These are phyloP conservation scores for Netelia melanura DNA, from an alignment of 2,888 invertebrate species.

Conservation along the genomic window DNA sequence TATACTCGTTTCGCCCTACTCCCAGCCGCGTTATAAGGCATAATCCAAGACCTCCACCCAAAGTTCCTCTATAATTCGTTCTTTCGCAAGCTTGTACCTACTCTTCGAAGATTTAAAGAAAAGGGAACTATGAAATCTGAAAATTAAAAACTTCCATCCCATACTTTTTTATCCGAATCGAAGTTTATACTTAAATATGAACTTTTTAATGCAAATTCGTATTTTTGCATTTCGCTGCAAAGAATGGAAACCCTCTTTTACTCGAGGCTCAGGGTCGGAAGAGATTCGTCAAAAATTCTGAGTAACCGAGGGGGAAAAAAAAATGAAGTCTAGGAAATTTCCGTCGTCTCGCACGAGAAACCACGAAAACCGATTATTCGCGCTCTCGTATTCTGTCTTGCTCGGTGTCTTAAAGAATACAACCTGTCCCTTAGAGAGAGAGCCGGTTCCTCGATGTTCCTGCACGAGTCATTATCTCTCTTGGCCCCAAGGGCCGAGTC, in stretches of 20 bases:
- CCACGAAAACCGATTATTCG: slow-evolving; percentile 4
- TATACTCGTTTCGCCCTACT: slow-evolving; percentile 14
- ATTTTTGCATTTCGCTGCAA: background rate
- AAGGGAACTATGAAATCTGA: no score
- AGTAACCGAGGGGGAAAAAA: no score
- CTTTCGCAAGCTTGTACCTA: no score
- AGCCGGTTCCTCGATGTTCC: slow-evolving; percentile 46
- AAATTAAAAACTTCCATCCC: no score
- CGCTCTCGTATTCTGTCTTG: background rate
- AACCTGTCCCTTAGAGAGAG: background rate
- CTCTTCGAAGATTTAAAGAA: no score
- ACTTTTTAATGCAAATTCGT: no score
- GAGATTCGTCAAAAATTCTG: no score
- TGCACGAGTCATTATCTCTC: slow-evolving; percentile 35
- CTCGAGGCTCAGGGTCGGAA: no score
- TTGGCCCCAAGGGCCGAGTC: slow-evolving; percentile 12
- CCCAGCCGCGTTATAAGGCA: slow-evolving; percentile 15
- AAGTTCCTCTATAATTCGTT: no score
- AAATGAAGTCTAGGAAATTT: background rate
- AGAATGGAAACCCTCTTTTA: background rate
- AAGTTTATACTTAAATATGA: no score
- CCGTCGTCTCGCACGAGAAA: slow-evolving; percentile 39
- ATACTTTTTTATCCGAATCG: no score
- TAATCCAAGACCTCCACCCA: no score
- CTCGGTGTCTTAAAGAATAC: background rate